Percentiles rank a stretch among this genome's conserved stretches.
phyloP scores from a whole-genome alignment of 2,888 invertebrate species.

The Druceiella hillmani region DNA sequence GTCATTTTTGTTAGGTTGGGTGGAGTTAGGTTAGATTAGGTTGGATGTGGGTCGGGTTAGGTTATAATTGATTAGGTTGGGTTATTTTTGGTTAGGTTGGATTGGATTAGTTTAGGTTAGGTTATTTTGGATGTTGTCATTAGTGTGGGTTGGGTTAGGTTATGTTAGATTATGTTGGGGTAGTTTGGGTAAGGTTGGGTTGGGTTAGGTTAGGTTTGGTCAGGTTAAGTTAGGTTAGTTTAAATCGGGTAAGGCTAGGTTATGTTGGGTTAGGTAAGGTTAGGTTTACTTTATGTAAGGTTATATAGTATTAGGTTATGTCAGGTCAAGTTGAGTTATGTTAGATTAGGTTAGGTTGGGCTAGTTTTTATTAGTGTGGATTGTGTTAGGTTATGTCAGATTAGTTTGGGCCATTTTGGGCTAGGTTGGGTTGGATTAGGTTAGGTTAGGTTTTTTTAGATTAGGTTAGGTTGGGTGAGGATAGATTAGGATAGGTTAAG shows the following conservation, averaged over 20 bases:
- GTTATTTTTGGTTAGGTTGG: slow-evolving; percentile 8
- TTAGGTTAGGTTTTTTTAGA: slow-evolving; percentile 7
- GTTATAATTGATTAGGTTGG: slow-evolving; percentile 7
- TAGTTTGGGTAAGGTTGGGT: slow-evolving; percentile 8
- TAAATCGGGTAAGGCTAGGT: slow-evolving; percentile 8
- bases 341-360: slow-evolving; percentile 5
- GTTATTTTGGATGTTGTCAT: slow-evolving; percentile 7
- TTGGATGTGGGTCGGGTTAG: slow-evolving; percentile 6
- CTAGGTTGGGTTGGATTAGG: slow-evolving; percentile 5
- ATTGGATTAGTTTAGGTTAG: slow-evolving; percentile 8
- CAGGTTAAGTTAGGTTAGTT: slow-evolving; percentile 8
- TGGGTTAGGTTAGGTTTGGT: slow-evolving; percentile 9
- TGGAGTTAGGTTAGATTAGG: slow-evolving; percentile 4
- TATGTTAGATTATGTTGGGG: slow-evolving; percentile 8
- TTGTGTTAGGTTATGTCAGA: slow-evolving; percentile 5
- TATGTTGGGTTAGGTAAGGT: slow-evolving; percentile 8
- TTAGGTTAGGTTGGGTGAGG: too few relatives aligned
- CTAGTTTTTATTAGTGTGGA: slow-evolving; percentile 2
- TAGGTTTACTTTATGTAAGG: slow-evolving; percentile 6
- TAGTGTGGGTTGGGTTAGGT: slow-evolving; percentile 8
- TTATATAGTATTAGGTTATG: slow-evolving; percentile 4
- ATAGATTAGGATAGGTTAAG: too few relatives aligned
- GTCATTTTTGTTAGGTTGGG: slow-evolving; percentile 6
- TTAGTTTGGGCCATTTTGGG: slow-evolving; percentile 4
- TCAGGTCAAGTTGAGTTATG: slow-evolving; percentile 4